A percentile compares a stretch with the other conserved stretches of the same genome.
These are phyloP conservation scores for Spilosoma lubricipeda DNA, from an alignment of 2,888 invertebrate genomes.

Conservation along the genomic window DNA sequence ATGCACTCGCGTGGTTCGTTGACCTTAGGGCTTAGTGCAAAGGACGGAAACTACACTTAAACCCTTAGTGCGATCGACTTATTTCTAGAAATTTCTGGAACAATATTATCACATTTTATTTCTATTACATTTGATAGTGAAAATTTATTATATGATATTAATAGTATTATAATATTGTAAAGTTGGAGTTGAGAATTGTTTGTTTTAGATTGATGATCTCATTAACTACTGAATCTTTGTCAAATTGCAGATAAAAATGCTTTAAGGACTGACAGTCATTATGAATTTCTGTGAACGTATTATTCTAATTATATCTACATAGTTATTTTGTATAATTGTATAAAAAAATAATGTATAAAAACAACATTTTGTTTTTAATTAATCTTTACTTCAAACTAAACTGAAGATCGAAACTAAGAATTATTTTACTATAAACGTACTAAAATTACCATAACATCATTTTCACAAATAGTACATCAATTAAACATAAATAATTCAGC, in stretches of 20 bases:
- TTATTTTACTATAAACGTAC: background rate
- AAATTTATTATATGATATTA: no score
- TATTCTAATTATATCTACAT: background rate
- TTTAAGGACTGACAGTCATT: no score
- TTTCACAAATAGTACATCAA: background rate
- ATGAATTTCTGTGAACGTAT: background rate
- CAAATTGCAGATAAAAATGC: no score
- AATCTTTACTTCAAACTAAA: no score
- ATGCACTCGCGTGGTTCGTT: background rate
- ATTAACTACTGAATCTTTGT: background rate
- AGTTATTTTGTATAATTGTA: no score
- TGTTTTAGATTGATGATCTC: background rate
- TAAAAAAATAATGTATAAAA: no score
- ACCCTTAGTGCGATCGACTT: background rate
- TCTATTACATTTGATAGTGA: background rate
- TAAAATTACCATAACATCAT: background rate
- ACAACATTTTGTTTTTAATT: no score
- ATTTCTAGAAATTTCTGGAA: background rate
- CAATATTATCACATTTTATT: background rate
- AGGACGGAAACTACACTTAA: slow-evolving; percentile 1
- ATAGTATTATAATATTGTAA: background rate
- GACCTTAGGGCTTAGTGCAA: slow-evolving; percentile 3
- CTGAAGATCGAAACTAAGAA: no score
- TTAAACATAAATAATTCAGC: background rate
- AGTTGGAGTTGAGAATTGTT: background rate